Evolutionary conservation across 2,113 vertebrate species (phyloP), one percentile per base, ranked within the genome.

Genomic region (Heteronetta atricapilla): DNA sequence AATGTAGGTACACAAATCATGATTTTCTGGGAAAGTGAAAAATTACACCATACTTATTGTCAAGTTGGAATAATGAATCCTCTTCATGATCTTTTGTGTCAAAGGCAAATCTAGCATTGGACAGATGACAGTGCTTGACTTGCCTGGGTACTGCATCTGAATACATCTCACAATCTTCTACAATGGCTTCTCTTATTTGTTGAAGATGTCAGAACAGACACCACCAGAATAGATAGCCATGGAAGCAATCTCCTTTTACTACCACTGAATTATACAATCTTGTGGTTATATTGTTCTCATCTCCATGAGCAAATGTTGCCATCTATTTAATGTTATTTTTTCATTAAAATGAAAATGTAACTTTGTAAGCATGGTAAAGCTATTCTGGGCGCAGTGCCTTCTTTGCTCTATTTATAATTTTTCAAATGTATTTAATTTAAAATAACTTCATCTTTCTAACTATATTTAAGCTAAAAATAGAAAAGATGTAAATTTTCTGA

Each of bases 331-430:
- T 60, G 38, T 55, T 91, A 91, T 62, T 95, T 93, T 96, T 95
- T 87, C 58, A 85, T 95, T 94, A 94, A 92, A 89, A 87, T 93
- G 79, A 96, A 95, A 95, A 95, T 93, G 20, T 86, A 81, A 78
- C 56, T 94, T 86, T 91, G 64, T n/a, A 90, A 83, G 17, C 88
- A 48, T 53, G 86, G 86, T 59, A 81, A 78, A 88, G 42, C 56
- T 86, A 68, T 94, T 95, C 83, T 72, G 72, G 34, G 56, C 1
- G 2, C 56, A 44, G 34, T 0, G 6, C 26, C 29, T 86, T 75
- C 86, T 93, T 93, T 88, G 31, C 58, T 91, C 15, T 89, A 85
- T 96, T 95, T 94, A 78, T 92, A n/a, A 67, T 40, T 92, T 92
- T 86, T 92, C 67, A 83, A 81, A 90, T 93, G 17, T 63, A 81